Evolutionary conservation across 2,888 invertebrate genomes (phyloP).

Genomic region (Terebella lapidaria): DNA sequence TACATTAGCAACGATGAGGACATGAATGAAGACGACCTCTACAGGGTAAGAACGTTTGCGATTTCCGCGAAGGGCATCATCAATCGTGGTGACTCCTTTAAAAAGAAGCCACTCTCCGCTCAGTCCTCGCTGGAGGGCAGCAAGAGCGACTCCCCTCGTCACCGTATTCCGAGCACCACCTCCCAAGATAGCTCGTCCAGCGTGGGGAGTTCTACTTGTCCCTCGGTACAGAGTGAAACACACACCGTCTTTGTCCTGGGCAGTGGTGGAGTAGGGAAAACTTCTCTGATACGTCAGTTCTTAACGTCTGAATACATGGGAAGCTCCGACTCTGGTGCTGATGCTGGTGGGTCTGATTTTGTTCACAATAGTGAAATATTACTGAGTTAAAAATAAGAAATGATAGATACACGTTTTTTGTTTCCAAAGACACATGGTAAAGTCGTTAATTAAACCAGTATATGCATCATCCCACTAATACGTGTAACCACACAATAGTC

Average conservation of each 20-base stretch:
- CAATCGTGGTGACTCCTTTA: slow-evolving; percentile 85
- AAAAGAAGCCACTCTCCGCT: slow-evolving; percentile 61
- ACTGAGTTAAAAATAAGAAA: no score
- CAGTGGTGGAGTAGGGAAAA: slow-evolving; percentile 66
- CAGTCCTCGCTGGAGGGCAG: slow-evolving; percentile 9
- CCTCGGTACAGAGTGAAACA: slow-evolving; percentile 34
- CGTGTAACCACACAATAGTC: no score
- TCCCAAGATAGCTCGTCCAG: slow-evolving; percentile 85
- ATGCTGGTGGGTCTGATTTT: no score
- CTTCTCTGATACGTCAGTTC: slow-evolving; percentile 66
- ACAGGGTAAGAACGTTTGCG: slow-evolving; percentile 85
- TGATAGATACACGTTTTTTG: no score
- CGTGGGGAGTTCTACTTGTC: slow-evolving; percentile 63
- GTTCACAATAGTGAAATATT: no score
- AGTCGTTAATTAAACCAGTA: no score
- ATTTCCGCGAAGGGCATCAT: slow-evolving; percentile 88
- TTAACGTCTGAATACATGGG: slow-evolving; percentile 69
- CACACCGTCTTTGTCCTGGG: slow-evolving; percentile 66
- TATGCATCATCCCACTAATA: no score
- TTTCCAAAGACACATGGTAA: no score
- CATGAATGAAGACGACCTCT: no score
- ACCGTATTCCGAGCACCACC: slow-evolving; percentile 34
- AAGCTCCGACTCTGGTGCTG: slow-evolving; percentile 52
- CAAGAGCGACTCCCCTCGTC: slow-evolving; percentile 5
- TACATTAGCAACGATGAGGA: no score